Evolutionary conservation across 2,888 invertebrate species (phyloP).

Genomic region (Idaea straminata): DNA sequence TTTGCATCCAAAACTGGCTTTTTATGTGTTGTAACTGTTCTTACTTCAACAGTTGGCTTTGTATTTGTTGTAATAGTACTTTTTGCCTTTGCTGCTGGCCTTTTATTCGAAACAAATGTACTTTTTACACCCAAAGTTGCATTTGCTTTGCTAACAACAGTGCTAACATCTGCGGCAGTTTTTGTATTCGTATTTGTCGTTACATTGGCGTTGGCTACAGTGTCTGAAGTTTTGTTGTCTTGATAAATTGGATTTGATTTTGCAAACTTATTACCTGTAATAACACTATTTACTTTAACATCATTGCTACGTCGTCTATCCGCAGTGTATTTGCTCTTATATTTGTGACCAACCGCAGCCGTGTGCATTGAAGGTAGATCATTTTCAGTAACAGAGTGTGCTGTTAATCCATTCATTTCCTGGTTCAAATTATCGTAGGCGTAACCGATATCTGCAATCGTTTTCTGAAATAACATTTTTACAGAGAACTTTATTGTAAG

Average conservation of each 20-base stretch:
- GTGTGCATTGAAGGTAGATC: background rate
- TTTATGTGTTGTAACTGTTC: background rate
- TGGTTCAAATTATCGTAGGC: conserved; percentile 52
- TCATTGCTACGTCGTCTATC: background rate
- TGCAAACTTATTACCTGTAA: background rate
- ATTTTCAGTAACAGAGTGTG: conserved; percentile 5
- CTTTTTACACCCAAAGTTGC: background rate
- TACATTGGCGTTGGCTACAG: background rate
- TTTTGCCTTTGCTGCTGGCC: background rate
- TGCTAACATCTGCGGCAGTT: background rate
- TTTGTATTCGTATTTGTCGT: background rate
- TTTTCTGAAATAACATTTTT: conserved; percentile 43
- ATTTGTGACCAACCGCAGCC: conserved; percentile 11
- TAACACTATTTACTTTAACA: background rate
- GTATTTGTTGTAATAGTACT: background rate
- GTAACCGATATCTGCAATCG: conserved; percentile 46
- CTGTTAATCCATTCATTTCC: conserved; percentile 42
- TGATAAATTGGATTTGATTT: background rate
- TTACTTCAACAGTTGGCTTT: background rate
- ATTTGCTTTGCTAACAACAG: background rate
- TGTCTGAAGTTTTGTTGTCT: background rate
- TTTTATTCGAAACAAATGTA: background rate
- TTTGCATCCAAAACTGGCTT: background rate
- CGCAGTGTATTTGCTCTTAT: conserved; percentile 1
- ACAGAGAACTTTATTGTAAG: background rate